phyloP scores from a whole-genome alignment of 2,888 invertebrate species.

The Eudemis profundana region DNA sequence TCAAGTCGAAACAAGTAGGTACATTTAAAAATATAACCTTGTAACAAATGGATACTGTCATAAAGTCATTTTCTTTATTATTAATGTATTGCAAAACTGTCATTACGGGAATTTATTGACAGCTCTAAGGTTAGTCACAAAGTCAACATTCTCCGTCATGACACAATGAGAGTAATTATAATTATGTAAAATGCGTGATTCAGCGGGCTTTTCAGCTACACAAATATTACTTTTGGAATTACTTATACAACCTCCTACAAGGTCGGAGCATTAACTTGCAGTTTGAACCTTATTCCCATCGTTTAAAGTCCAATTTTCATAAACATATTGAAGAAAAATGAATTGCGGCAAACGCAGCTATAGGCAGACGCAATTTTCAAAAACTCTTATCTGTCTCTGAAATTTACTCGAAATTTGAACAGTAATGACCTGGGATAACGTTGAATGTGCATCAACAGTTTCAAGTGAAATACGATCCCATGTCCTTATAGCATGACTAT shows the following conservation, averaged over 20 bases:
- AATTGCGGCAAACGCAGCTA: not conserved
- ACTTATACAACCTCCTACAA: conserved; percentile 1
- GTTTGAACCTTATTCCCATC: not conserved
- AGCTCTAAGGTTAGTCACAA: conserved; percentile 24
- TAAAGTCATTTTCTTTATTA: not conserved
- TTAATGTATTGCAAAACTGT: not conserved
- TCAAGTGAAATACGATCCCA: too few relatives aligned
- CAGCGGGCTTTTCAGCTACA: conserved; percentile 27
- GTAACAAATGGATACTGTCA: not conserved
- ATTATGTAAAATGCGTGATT: conserved; percentile 23
- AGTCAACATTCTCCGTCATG: conserved; percentile 24
- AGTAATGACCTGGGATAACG: too few relatives aligned
- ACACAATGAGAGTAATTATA: conserved; percentile 28
- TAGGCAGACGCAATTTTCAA: too few relatives aligned
- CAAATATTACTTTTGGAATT: conserved; percentile 22
- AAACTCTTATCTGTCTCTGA: too few relatives aligned
- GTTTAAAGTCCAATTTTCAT: not conserved
- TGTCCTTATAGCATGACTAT: too few relatives aligned
- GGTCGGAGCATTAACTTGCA: not conserved
- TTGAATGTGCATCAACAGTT: too few relatives aligned
- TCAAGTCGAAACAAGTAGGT: not conserved
- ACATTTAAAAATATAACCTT: not conserved
- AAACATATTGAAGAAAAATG: not conserved
- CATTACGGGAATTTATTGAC: conserved; percentile 15
- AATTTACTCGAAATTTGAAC: too few relatives aligned